Base-by-base conservation (phyloP, 2,113 vertebrate genomes). In the Halichoeres trimaculatus region DNA sequence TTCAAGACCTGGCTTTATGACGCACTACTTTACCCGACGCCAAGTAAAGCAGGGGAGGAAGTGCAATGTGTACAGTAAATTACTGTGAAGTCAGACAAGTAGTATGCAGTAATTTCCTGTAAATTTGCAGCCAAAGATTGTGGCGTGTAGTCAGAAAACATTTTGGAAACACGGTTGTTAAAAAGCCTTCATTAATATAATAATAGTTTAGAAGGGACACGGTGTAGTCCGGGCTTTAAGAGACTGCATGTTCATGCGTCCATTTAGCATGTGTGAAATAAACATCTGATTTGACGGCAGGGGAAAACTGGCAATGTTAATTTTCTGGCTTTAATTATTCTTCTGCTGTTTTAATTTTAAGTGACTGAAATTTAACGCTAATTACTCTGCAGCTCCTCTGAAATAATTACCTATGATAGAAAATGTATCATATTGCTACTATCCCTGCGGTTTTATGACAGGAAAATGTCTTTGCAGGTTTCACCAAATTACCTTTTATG, bases 341-440 rank as follows among this genome's bases (percentile, higher is more conserved):
- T 1, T 36, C 17, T 52, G 14, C 41, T 24, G 47, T 52, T 82
- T 67, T 56, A 17, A 53, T 59, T 55, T 61, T 45, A 40, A 67
- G 14, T 41, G 8, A 24, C 16, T 19, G 8, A 53, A 52, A 64
- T 69, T 60, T 43, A 50, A 77, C 59, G 23, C 30, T 64, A 60
- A 77, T 76, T 58, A 66, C 48, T 60, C 56, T 84, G 40, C 23
- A 43, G 36, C 43, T 84, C 23, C 82, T 63, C 75, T 82, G 4
- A 52, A 22, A 64, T 78, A 78, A 83, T 79, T 83, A 57, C 55
- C 58, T 45, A 73, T 52, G 50, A 76, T 65, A 80, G 63, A 19
- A 73, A 80, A 75, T 30, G n/a, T 24, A n/a, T 66, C 56, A 62
- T 63, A 38, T 75, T 22, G 22, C 16, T 56, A 38, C 65, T 70